Evolutionary conservation across 2,888 invertebrate species (phyloP).

Genomic region (Drosophila niveifrons): DNA sequence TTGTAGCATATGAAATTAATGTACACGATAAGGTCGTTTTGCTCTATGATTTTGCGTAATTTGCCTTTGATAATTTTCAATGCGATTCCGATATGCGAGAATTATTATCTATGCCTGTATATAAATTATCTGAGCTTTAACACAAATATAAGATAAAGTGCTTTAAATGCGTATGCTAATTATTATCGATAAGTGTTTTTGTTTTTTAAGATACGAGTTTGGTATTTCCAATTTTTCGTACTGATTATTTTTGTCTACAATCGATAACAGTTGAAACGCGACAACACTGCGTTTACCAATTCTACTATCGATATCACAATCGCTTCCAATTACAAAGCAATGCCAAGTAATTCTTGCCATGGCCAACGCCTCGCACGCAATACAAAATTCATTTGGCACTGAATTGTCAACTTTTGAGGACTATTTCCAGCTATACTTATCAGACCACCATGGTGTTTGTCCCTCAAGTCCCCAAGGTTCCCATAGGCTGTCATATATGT

Average conservation of each 20-base stretch:
- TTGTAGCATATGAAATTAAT: constrained; percentile 64
- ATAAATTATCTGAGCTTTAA: constrained; percentile 2
- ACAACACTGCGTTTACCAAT: not conserved
- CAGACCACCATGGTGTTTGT: constrained; percentile 23
- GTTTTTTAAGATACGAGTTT: not conserved
- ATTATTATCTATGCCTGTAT: constrained; percentile 8
- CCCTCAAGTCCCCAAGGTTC: constrained; percentile 49
- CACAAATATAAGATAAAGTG: constrained; percentile 2
- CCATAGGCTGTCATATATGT: constrained; percentile 29
- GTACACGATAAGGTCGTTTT: constrained; percentile 79
- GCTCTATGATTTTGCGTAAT: constrained; percentile 77
- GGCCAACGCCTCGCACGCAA: constrained; percentile 4
- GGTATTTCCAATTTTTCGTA: not conserved
- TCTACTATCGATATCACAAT: not conserved
- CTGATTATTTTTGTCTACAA: not conserved
- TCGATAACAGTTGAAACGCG: not conserved
- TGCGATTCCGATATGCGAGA: constrained; percentile 36
- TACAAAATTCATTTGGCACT: constrained; percentile 15
- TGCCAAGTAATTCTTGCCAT: constrained; percentile 13
- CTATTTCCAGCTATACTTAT: constrained; percentile 46
- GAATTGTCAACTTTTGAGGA: constrained; percentile 18
- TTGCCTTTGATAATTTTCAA: constrained; percentile 77
- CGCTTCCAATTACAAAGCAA: constrained; percentile 1
- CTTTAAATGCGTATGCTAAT: not conserved
- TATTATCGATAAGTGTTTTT: not conserved